These are phyloP conservation scores for Nymphicus hollandicus DNA, from an alignment of 2,113 vertebrate species.

Conservation along the genomic window DNA sequence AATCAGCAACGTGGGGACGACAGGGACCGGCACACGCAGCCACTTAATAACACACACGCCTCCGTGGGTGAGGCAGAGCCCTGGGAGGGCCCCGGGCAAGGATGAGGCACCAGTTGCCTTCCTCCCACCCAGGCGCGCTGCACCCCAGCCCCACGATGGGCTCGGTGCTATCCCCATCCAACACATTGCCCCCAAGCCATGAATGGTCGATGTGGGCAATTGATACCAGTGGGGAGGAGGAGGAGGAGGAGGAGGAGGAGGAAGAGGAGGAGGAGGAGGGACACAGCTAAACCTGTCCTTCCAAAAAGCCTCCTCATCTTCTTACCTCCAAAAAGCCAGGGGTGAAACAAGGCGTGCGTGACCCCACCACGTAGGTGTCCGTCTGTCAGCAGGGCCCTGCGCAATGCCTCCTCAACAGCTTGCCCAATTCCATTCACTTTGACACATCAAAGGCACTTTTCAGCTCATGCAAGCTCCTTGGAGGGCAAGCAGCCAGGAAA, in stretches of 20 bases:
- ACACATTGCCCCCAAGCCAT: rapidly evolving
- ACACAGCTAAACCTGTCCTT: neutral
- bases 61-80: neutral
- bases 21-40: neutral
- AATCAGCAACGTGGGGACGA: neutral
- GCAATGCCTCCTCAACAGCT: neutral
- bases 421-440: neutral
- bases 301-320: neutral
- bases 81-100: rapidly evolving
- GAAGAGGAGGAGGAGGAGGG: neutral
- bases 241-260: neutral
- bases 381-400: neutral
- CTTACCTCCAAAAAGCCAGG: neutral
- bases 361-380: neutral
- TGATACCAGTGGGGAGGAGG: no score
- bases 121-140: neutral
- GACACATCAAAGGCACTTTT: neutral
- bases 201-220: rapidly evolving
- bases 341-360: neutral
- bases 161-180: neutral
- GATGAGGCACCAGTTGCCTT: neutral
- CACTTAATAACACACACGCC: neutral
- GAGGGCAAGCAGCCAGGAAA: rapidly evolving
- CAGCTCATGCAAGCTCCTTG: neutral
- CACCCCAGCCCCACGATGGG: neutral